Conservation (phyloP, 2,888 invertebrate species). For the Apeira syringaria region DNA sequence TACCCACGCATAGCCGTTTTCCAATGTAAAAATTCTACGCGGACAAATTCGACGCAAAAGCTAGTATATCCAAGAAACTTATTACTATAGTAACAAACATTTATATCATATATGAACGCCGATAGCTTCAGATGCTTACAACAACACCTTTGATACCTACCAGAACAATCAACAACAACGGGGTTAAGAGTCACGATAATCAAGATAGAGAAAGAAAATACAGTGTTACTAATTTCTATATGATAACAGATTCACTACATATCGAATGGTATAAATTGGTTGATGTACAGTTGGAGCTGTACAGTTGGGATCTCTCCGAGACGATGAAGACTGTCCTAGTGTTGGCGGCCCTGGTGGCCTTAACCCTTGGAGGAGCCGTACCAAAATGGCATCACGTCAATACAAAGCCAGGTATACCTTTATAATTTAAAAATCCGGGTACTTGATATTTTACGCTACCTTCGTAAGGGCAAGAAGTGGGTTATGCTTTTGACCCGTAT, state of each 20-base stretch:
- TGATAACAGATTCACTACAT: slow-evolving; percentile 8
- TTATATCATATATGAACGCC: too few relatives aligned
- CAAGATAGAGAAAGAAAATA: slow-evolving; percentile 9
- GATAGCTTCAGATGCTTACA: too few relatives aligned
- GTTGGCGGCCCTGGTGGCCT: slow-evolving; percentile 50
- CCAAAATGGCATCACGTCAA: slow-evolving; percentile 24
- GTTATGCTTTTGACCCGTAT: too few relatives aligned
- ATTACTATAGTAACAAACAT: too few relatives aligned
- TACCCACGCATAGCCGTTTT: too few relatives aligned
- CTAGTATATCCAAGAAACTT: too few relatives aligned
- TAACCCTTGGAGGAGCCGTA: slow-evolving; percentile 42
- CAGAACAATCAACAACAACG: slow-evolving; percentile 1
- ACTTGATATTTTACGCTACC: too few relatives aligned
- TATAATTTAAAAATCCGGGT: too few relatives aligned
- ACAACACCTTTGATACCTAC: slow-evolving; percentile 1
- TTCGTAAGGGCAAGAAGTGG: too few relatives aligned
- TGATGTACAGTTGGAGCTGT: not conserved
- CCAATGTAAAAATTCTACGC: too few relatives aligned
- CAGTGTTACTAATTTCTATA: not conserved
- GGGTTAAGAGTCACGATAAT: slow-evolving; percentile 9
- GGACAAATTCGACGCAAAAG: too few relatives aligned
- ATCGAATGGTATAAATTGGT: slow-evolving; percentile 7
- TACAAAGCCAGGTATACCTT: slow-evolving; percentile 35
- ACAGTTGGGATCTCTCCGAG: slow-evolving; percentile 43
- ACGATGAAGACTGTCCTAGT: slow-evolving; percentile 62